Percentiles rank a stretch among this genome's conserved stretches.
These are phyloP conservation scores for Drosophila infuscata DNA, from an alignment of 2,888 invertebrate genomes.

Conservation along the genomic window DNA sequence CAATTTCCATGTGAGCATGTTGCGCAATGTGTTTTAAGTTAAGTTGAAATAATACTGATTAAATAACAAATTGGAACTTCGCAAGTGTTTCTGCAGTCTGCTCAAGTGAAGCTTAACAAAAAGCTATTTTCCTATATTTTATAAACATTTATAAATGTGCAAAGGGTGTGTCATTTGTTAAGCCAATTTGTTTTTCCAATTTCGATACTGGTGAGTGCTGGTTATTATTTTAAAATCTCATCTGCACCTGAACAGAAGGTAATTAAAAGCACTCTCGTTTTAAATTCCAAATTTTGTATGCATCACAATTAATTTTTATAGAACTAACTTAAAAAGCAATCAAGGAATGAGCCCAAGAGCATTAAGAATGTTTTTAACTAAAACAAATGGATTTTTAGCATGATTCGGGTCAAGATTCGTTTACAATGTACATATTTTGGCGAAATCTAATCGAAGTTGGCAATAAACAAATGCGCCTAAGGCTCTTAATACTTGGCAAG, in stretches of 20 bases:
- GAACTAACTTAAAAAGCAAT: not conserved
- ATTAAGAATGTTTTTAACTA: too few species aligned
- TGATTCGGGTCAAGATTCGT: conserved; percentile 6
- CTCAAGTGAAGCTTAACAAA: not conserved
- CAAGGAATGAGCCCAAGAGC: not conserved
- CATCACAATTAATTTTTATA: not conserved
- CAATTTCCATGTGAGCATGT: conserved; percentile 1
- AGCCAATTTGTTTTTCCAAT: not conserved
- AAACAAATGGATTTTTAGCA: conserved; percentile 1
- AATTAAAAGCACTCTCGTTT: not conserved
- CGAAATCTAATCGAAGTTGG: conserved; percentile 21
- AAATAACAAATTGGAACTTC: not conserved
- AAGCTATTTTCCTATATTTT: not conserved
- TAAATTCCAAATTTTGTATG: not conserved
- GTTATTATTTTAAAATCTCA: not conserved
- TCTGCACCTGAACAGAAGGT: not conserved
- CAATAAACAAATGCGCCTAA: conserved; percentile 18
- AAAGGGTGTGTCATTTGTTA: not conserved
- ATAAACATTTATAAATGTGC: not conserved
- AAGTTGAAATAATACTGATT: not conserved
- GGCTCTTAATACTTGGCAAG: conserved; percentile 24
- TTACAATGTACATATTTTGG: conserved; percentile 8
- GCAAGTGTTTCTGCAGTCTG: not conserved
- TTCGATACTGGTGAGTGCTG: not conserved
- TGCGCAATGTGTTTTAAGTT: conserved; percentile 12